Percentiles rank a stretch among this genome's conserved stretches.
These are phyloP conservation scores for Anas georgica DNA, from an alignment of 2,797 vertebrate genomes.

Conservation along the genomic window DNA sequence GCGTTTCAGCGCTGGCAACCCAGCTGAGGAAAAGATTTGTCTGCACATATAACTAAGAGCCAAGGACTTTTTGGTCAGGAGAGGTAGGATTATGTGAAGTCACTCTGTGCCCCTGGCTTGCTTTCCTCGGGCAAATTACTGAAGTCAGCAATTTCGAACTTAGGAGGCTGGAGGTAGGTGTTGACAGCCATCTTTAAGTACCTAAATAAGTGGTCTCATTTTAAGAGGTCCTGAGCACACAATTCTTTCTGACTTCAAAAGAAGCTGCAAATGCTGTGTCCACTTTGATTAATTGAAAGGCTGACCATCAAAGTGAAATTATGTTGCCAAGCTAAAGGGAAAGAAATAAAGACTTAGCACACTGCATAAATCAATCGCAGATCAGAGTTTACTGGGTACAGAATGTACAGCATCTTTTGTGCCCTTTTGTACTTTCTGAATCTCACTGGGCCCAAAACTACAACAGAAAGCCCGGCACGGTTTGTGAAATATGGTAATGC, in stretches of 20 bases:
- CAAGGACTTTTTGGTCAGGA: slow-evolving; percentile 46
- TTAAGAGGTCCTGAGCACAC: slow-evolving; percentile 66
- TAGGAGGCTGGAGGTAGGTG: slow-evolving; percentile 60
- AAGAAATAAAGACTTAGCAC: slow-evolving; percentile 73
- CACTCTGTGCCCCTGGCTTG: slow-evolving; percentile 42
- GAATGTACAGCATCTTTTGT: slow-evolving; percentile 68
- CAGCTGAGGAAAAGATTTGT: slow-evolving; percentile 19
- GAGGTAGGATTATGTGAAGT: slow-evolving; percentile 37
- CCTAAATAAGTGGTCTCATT: slow-evolving; percentile 74
- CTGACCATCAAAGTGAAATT: slow-evolving; percentile 74
- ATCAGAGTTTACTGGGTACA: slow-evolving; percentile 69
- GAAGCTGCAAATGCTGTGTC: slow-evolving; percentile 69
- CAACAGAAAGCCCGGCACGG: slow-evolving; percentile 25
- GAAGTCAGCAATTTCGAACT: slow-evolving; percentile 64
- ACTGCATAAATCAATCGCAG: slow-evolving; percentile 69
- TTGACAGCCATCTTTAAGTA: slow-evolving; percentile 74
- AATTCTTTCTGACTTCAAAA: slow-evolving; percentile 74
- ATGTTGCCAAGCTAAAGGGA: slow-evolving; percentile 72
- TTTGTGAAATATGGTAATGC: slow-evolving; percentile 66
- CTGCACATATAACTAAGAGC: slow-evolving; percentile 1
- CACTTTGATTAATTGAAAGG: slow-evolving; percentile 73
- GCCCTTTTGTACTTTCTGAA: slow-evolving; percentile 70
- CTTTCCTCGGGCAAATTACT: slow-evolving; percentile 62
- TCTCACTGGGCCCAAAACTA: slow-evolving; percentile 65
- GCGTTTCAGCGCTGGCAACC: neutral